Evolutionary conservation across 2,888 invertebrate species (phyloP).

Genomic region (Sinopyrophorus schimmeli): DNA sequence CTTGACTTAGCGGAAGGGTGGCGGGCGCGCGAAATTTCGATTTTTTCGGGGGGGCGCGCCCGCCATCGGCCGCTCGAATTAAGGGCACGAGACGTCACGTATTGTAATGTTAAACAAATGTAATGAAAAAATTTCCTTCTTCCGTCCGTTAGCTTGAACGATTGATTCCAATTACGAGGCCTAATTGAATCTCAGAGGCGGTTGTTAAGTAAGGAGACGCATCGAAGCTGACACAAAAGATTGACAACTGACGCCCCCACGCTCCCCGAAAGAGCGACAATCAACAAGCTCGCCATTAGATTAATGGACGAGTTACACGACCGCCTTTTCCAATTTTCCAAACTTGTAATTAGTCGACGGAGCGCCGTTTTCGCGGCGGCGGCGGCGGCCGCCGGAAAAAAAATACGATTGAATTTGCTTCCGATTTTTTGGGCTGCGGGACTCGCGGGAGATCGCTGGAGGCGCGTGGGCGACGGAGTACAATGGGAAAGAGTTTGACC

Average conservation of each 20-base stretch:
- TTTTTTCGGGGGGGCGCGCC: background rate
- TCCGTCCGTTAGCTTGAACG: conserved; percentile 36
- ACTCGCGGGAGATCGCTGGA: too few species aligned
- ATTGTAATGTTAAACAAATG: conserved; percentile 24
- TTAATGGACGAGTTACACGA: conserved; percentile 10
- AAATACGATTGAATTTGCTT: too few species aligned
- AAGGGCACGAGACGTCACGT: background rate
- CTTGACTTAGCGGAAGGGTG: conserved; percentile 23
- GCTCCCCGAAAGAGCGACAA: conserved; percentile 25
- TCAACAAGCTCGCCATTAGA: conserved; percentile 15
- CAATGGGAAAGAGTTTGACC: too few species aligned
- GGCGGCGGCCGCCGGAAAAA: too few species aligned
- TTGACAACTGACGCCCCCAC: conserved; percentile 45
- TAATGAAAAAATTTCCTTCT: conserved; percentile 32
- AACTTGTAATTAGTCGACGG: too few species aligned
- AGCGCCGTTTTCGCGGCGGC: too few species aligned
- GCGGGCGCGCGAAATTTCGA: conserved; percentile 9
- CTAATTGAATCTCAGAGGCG: conserved; percentile 48
- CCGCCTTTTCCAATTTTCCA: conserved; percentile 7
- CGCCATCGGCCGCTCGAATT: background rate
- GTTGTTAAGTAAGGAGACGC: conserved; percentile 46
- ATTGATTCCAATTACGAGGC: conserved; percentile 47
- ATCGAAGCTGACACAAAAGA: conserved; percentile 45
- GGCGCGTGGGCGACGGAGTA: too few species aligned
- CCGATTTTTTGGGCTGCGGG: too few species aligned